A percentile compares a stretch with the other conserved stretches of the same genome.
phyloP scores from a whole-genome alignment of 2,113 vertebrate species.

The Garra rufa region DNA sequence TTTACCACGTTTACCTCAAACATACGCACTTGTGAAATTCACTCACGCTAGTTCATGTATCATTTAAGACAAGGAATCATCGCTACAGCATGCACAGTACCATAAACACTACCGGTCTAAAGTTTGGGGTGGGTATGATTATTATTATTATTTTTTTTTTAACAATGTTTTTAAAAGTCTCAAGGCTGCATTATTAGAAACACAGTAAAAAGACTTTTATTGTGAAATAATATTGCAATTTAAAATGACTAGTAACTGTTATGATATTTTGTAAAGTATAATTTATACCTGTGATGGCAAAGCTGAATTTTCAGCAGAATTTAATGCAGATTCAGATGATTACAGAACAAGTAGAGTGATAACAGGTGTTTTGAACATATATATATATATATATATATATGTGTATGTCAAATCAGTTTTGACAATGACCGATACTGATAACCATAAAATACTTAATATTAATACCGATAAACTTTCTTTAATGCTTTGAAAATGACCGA shows the following conservation, averaged over 20 bases:
- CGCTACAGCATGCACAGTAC: not conserved
- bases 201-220: not conserved
- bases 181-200: not conserved
- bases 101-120: not conserved
- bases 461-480: no score
- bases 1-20: conserved; percentile 28
- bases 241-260: not conserved
- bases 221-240: not conserved
- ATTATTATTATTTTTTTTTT: no score
- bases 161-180: not conserved
- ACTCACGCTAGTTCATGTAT: conserved; percentile 36
- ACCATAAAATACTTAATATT: no score
- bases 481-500: no score
- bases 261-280: not conserved
- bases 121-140: not conserved
- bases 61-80: conserved; percentile 20
- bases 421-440: no score
- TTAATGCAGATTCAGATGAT: no score
- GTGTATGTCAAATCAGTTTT: no score
- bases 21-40: conserved; percentile 42
- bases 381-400: no score
- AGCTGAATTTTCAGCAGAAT: not conserved
- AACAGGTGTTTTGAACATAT: no score
- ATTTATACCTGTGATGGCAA: not conserved
- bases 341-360: no score